Percentiles rank a stretch among this genome's conserved stretches.
Evolutionary conservation across 2,113 vertebrate genomes (phyloP).

Genomic region (Oxyura jamaicensis): DNA sequence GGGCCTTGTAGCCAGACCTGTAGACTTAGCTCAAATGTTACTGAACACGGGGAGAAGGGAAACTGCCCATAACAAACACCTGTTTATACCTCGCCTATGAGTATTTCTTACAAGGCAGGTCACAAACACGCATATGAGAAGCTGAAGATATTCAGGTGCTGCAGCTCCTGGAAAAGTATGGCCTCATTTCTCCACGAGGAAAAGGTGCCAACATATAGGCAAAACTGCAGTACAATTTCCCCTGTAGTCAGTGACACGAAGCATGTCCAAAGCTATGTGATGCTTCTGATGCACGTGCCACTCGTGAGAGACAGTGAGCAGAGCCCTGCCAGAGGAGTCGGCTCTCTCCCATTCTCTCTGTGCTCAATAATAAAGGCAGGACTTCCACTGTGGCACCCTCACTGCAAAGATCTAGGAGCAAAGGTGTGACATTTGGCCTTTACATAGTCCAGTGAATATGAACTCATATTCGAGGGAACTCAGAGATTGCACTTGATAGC

Average conservation of each 20-base stretch:
- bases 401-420: not conserved
- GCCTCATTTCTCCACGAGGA: not conserved
- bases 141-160: not conserved
- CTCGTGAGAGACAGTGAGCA: not conserved
- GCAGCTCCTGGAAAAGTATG: not conserved
- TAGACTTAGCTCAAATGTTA: not conserved
- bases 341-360: rapidly evolving
- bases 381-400: not conserved
- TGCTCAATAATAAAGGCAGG: rapidly evolving
- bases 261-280: not conserved
- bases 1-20: not conserved
- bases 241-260: not conserved
- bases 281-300: not conserved
- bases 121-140: not conserved
- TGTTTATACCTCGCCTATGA: not conserved
- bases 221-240: not conserved
- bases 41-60: not conserved
- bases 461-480: not conserved
- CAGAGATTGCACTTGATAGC: slow-evolving; percentile 1
- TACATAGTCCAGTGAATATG: not conserved
- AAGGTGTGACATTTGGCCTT: slow-evolving; percentile 24
- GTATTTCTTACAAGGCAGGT: not conserved
- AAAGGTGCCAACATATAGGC: not conserved
- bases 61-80: not conserved
- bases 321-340: not conserved